Conservation (phyloP, 2,797 vertebrate genomes). For the Scomberomorus guttatus region DNA sequence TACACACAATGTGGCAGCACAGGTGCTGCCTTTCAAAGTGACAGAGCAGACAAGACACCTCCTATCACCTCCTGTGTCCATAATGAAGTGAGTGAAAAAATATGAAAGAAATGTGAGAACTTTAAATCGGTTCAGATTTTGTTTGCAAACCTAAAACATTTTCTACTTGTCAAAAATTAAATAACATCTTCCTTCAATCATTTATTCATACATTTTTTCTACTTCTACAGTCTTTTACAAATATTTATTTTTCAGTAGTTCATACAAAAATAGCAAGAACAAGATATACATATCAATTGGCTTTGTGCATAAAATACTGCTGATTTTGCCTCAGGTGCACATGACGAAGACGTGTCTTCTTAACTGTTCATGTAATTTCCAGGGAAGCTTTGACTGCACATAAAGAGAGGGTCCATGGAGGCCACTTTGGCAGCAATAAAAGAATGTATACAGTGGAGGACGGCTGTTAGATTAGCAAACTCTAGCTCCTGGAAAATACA, state of each 20-base stretch:
- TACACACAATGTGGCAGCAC: background rate
- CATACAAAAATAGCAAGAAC: constrained; percentile 91
- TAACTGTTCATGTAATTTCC: constrained; percentile 89
- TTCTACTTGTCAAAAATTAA: constrained; percentile 13
- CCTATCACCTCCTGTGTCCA: background rate
- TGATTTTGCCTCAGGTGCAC: constrained; percentile 83
- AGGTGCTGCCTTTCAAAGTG: constrained; percentile 3
- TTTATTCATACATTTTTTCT: constrained; percentile 32
- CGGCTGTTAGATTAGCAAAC: constrained; percentile 92
- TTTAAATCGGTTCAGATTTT: constrained; percentile 8
- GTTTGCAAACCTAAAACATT: constrained; percentile 1
- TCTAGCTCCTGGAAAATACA: constrained; percentile 90
- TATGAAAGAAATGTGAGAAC: constrained; percentile 25
- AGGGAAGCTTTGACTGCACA: constrained; percentile 88
- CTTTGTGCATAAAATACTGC: constrained; percentile 86
- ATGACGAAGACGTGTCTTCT: constrained; percentile 65
- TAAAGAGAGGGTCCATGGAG: constrained; percentile 93
- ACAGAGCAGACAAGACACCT: constrained; percentile 4
- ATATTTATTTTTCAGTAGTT: constrained; percentile 63
- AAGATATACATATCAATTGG: constrained; percentile 75
- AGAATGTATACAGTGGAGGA: constrained; percentile 94
- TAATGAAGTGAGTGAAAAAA: background rate
- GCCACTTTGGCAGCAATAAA: constrained; percentile 97
- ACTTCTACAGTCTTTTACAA: constrained; percentile 53
- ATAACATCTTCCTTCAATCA: background rate